Evolutionary conservation across 2,797 vertebrate species (phyloP), one percentile per base, ranked within the genome.

Genomic region (Vultur gryphus): DNA sequence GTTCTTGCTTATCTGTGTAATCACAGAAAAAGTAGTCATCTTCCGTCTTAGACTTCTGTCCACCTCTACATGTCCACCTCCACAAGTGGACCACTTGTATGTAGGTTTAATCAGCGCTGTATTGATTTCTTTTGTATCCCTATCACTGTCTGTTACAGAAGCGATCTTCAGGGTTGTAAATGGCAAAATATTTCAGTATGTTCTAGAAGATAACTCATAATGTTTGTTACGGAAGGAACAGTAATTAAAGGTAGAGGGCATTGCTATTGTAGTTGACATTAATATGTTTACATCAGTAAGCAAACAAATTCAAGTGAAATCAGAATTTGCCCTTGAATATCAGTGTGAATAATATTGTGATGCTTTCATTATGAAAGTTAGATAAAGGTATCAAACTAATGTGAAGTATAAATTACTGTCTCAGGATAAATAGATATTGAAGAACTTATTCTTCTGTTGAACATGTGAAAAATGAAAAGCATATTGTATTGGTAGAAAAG

Each of bases 361-460:
- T 92, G 82, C 87, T 96, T 94, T 90, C 64, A 86, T 82, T 87
- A 64, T 83, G 71, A 35, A 82, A 96, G 52, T 88, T 87, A 72
- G 88, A 86, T 82, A 79, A 85, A 91, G 52, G 62, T 94, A 94
- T 91, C 93, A 76, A 55, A 71, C 81, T 52, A 67, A 89, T 39
- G 19, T 76, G 37, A 95, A 94, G 87, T 91, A 92, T 79, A 94
- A 75, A 84, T 91, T 59, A 88, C 62, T 51, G 61, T 69, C 93
- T 94, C 90, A 70, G 76, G 90, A 73, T 96, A 96, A 95, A 96
- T 91, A 95, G 82, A 67, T 78, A 31, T 19, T 62, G 54, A 83
- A 90, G 89, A 92, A 80, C 87, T 94, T 94, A 84, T 25, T 87
- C 69, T 97, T 83, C 87, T 82, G 43, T 66, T 71, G 80, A 55